Percentiles rank a stretch among this genome's conserved stretches.
Conservation (phyloP, 2,113 vertebrate species). For the Tautogolabrus adspersus region DNA sequence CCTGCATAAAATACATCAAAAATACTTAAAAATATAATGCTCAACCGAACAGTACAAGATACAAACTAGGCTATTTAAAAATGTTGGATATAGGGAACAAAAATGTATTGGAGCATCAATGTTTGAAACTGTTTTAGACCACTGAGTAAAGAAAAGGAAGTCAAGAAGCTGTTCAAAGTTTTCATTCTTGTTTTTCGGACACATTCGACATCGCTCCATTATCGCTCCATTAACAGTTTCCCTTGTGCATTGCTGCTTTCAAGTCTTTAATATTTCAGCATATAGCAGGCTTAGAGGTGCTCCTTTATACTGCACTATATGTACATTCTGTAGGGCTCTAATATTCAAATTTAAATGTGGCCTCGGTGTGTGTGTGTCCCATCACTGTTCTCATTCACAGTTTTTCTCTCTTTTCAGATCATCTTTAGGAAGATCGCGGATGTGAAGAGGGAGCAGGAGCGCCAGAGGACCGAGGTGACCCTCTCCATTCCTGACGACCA, state of each 20-base stretch:
- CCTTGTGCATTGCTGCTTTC: constrained; percentile 34
- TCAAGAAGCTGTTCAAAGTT: constrained; percentile 7
- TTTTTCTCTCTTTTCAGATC: constrained; percentile 82
- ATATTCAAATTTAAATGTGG: background rate
- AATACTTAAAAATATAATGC: no score
- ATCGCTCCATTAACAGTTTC: constrained; percentile 49
- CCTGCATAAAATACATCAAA: no score
- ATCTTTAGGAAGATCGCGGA: constrained; percentile 97
- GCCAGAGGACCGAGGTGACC: constrained; percentile 92
- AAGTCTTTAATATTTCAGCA: constrained; percentile 64
- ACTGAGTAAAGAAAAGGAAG: background rate
- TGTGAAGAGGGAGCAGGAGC: constrained; percentile 94
- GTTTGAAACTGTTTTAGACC: background rate
- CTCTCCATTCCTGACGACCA: constrained; percentile 97
- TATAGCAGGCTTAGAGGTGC: constrained; percentile 4
- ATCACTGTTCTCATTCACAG: constrained; percentile 9
- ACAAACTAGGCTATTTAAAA: no score
- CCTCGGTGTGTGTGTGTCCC: background rate
- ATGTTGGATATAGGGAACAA: no score
- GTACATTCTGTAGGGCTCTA: background rate
- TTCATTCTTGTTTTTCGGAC: constrained; percentile 15
- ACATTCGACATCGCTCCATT: constrained; percentile 2
- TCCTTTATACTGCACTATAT: constrained; percentile 32
- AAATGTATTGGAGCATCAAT: background rate
- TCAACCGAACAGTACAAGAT: no score